A percentile compares a stretch with the other conserved stretches of the same genome.
phyloP scores from a whole-genome alignment of 2,888 invertebrate species.

The Melanostoma mellinum region DNA sequence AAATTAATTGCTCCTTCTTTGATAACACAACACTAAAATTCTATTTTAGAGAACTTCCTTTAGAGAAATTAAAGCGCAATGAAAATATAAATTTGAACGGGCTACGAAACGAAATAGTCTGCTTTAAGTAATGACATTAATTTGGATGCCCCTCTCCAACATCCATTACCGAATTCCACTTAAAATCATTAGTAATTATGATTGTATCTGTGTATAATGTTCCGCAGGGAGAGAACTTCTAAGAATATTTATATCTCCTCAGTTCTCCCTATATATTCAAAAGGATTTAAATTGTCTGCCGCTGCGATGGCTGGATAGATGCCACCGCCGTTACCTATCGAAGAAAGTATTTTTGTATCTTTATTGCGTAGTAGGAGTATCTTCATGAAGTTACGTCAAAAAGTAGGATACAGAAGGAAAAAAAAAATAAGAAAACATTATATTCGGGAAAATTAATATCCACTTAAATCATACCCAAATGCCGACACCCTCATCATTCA shows the following conservation, averaged over 20 bases:
- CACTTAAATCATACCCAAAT: constrained; percentile 65
- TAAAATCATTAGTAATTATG: constrained; percentile 62
- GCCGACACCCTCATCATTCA: constrained; percentile 40
- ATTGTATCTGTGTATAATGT: constrained; percentile 25
- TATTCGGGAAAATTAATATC: constrained; percentile 54
- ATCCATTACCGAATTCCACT: constrained; percentile 53
- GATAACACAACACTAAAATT: neutral
- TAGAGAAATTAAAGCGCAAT: neutral
- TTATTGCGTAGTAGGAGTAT: constrained; percentile 13
- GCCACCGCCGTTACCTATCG: too few relatives aligned
- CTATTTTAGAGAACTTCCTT: constrained; percentile 9
- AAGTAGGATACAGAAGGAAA: constrained; percentile 11
- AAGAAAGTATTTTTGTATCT: too few relatives aligned
- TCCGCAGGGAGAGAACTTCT: constrained; percentile 19
- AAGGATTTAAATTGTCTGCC: constrained; percentile 26
- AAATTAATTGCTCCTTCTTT: neutral
- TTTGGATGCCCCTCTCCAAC: constrained; percentile 39
- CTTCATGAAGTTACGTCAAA: neutral
- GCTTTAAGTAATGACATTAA: constrained; percentile 35
- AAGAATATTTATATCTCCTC: constrained; percentile 34
- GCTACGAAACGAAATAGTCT: neutral
- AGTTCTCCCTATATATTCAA: neutral
- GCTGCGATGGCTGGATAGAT: too few relatives aligned
- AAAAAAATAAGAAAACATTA: constrained; percentile 33
- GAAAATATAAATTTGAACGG: constrained; percentile 3